Evolutionary conservation across 2,888 invertebrate genomes (phyloP).

Genomic region (Fissipunctia ypsillon): DNA sequence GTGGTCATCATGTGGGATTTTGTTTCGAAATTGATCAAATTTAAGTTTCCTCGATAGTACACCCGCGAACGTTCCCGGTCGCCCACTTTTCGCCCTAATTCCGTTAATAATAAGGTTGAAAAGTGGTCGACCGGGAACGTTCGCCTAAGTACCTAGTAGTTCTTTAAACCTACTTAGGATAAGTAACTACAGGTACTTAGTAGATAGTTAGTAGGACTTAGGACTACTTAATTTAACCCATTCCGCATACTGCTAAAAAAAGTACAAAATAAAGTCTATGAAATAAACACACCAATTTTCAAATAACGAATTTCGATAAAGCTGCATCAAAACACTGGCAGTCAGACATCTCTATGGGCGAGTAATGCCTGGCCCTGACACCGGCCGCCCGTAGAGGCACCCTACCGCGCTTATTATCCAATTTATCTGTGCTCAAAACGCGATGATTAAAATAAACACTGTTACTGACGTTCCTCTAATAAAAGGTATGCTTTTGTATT

Average conservation of each 20-base stretch:
- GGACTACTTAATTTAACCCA: no score
- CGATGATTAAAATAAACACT: conserved; percentile 71
- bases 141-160: no score
- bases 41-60: no score
- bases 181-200: no score
- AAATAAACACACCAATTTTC: conserved; percentile 12
- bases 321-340: conserved; percentile 63
- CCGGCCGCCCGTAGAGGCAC: conserved; percentile 71
- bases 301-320: conserved; percentile 33
- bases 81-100: no score
- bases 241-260: neutral
- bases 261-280: neutral
- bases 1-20: no score
- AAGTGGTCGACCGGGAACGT: no score
- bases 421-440: conserved; percentile 74
- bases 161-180: no score
- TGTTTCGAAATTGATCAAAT: no score
- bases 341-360: conserved; percentile 57
- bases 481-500: conserved; percentile 56
- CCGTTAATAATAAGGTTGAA: no score
- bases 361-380: conserved; percentile 76
- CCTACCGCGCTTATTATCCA: conserved; percentile 81
- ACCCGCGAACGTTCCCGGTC: no score
- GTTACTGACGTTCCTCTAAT: conserved; percentile 72
- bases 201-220: neutral